Evolutionary conservation across 2,113 vertebrate genomes (phyloP).

Genomic region (Indicator indicator): DNA sequence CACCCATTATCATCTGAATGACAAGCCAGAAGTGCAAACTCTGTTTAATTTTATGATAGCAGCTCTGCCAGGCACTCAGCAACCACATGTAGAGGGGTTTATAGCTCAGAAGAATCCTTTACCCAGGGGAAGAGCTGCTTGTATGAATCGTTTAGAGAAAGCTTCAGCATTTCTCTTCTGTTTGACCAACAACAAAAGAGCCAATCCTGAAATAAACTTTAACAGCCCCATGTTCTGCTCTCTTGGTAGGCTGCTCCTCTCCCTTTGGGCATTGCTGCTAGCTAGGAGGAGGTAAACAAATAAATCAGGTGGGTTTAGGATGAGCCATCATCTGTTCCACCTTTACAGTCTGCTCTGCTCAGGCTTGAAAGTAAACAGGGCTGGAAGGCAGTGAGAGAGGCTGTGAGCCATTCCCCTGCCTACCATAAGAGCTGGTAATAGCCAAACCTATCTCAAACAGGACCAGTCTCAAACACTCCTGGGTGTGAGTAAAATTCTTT

Average conservation of each 20-base stretch:
- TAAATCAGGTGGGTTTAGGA: slow-evolving; percentile 4
- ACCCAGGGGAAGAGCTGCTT: background rate
- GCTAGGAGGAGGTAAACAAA: slow-evolving; percentile 30
- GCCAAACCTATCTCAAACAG: background rate
- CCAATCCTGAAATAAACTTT: slow-evolving; percentile 1
- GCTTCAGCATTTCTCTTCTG: background rate
- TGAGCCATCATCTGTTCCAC: background rate
- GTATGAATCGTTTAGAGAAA: background rate
- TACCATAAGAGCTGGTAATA: background rate
- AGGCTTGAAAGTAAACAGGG: background rate
- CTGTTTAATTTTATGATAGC: slow-evolving; percentile 3
- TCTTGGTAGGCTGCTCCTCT: background rate
- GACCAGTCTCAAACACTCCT: background rate
- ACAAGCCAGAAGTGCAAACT: slow-evolving; percentile 32
- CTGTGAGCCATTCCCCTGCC: background rate
- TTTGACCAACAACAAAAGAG: slow-evolving; percentile 31
- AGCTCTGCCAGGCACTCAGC: background rate
- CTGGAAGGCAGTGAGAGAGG: background rate
- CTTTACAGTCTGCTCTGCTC: background rate
- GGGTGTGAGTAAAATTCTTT: background rate
- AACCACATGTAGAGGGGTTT: background rate
- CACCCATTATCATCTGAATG: background rate
- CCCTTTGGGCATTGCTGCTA: background rate
- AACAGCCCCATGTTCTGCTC: background rate
- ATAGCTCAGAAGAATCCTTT: background rate